Conservation (phyloP, 2,888 invertebrate species). For the Diarsia dahlii region DNA sequence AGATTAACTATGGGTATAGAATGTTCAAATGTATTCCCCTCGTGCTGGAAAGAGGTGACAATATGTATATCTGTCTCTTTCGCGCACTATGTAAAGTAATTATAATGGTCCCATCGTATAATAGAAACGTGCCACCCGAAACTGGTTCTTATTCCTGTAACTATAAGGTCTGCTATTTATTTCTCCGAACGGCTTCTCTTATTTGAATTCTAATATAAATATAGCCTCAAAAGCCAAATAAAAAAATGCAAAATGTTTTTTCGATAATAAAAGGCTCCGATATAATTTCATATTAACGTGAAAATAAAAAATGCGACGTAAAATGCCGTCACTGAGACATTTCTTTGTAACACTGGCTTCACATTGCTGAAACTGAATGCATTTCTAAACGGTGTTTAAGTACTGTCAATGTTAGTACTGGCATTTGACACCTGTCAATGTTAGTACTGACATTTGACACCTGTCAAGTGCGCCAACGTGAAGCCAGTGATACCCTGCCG, state of each 20-base stretch:
- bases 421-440: background rate
- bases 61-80: constrained; percentile 43
- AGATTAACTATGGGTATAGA: constrained; percentile 51
- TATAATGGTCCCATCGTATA: constrained; percentile 44
- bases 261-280: constrained; percentile 13
- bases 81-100: constrained; percentile 39
- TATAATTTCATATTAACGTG: background rate
- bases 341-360: constrained; percentile 8
- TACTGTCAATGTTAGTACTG: background rate
- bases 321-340: constrained; percentile 1
- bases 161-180: constrained; percentile 45
- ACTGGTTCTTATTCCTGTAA: constrained; percentile 33
- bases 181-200: constrained; percentile 27
- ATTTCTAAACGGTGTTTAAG: background rate
- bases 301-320: constrained; percentile 7
- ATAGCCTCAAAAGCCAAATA: constrained; percentile 44
- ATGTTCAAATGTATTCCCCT: constrained; percentile 49
- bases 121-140: constrained; percentile 47
- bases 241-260: constrained; percentile 13
- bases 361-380: background rate
- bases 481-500: constrained; percentile 43
- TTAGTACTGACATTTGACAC: background rate
- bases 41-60: constrained; percentile 39
- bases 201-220: constrained; percentile 28
- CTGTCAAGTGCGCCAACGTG: background rate